Evolutionary conservation across 2,113 vertebrate species (phyloP).

Genomic region (Leucopsar rothschildi): DNA sequence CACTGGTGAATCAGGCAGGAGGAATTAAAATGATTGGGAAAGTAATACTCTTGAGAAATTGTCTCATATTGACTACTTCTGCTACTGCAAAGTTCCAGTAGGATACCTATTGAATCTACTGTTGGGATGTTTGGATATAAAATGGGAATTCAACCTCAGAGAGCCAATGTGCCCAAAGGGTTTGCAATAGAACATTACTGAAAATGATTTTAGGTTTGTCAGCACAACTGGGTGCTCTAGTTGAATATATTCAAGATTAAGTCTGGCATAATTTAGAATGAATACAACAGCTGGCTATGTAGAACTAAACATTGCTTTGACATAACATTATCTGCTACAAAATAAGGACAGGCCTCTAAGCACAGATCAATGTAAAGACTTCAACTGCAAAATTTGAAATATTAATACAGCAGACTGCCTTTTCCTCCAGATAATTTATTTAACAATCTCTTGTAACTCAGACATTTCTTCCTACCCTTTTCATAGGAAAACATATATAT

Average conservation of each 20-base stretch:
- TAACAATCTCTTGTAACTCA: not conserved
- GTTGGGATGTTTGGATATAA: not conserved
- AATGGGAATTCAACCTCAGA: not conserved
- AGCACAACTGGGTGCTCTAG: slow-evolving; percentile 9
- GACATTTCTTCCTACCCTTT: not conserved
- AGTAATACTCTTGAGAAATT: slow-evolving; percentile 45
- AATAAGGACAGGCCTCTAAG: slow-evolving; percentile 5
- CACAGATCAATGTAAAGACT: not conserved
- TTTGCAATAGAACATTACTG: not conserved
- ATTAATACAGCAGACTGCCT: not conserved
- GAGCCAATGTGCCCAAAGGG: not conserved
- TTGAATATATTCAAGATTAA: slow-evolving; percentile 5
- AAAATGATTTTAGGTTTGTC: not conserved
- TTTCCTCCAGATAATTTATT: not conserved
- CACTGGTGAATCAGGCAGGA: not conserved
- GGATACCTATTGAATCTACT: not conserved
- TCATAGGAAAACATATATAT: not conserved
- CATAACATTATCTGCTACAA: not conserved
- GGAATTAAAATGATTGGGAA: not conserved
- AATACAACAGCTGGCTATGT: not conserved
- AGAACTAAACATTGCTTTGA: not conserved
- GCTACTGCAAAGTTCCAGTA: not conserved
- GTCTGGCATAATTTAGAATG: slow-evolving; percentile 6
- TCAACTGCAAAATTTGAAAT: not conserved
- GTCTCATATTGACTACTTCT: not conserved